Evolutionary conservation across 2,888 invertebrate genomes (phyloP).

Genomic region (Creontiades dilutus): DNA sequence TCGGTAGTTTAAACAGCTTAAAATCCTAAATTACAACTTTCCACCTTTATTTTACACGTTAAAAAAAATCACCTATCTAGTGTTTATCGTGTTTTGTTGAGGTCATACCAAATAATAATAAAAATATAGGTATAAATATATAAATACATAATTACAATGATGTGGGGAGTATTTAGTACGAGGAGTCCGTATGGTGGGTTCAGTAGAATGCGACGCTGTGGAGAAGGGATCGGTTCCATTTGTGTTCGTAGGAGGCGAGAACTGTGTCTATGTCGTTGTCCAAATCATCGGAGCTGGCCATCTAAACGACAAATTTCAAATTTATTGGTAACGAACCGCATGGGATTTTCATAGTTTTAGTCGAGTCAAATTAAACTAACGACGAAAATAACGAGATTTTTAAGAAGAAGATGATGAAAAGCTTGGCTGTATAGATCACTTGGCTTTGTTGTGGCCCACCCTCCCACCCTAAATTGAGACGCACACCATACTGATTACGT

Average conservation of each 20-base stretch:
- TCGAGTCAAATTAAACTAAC: too few relatives aligned
- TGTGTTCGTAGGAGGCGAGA: slow-evolving; percentile 94
- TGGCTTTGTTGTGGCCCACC: too few relatives aligned
- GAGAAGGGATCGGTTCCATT: slow-evolving; percentile 90
- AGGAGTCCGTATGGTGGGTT: slow-evolving; percentile 77
- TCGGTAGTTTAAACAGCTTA: not conserved
- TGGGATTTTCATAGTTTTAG: too few relatives aligned
- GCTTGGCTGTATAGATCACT: too few relatives aligned
- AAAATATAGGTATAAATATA: not conserved
- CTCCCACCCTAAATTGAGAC: too few relatives aligned
- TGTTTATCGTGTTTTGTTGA: not conserved
- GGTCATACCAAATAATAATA: not conserved
- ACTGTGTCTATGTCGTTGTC: slow-evolving; percentile 99
- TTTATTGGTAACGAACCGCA: not conserved
- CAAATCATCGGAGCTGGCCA: slow-evolving; percentile 93
- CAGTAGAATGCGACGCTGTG: slow-evolving; percentile 97
- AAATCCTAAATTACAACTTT: not conserved
- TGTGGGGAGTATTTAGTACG: slow-evolving; percentile 10
- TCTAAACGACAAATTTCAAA: slow-evolving; percentile 78
- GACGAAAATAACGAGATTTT: too few relatives aligned
- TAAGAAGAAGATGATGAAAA: too few relatives aligned
- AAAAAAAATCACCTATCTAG: not conserved
- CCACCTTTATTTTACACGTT: slow-evolving; percentile 13
- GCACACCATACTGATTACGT: too few relatives aligned
- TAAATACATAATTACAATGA: not conserved